Base-by-base conservation (phyloP, 2,888 invertebrate genomes). In the Trilocha varians region DNA sequence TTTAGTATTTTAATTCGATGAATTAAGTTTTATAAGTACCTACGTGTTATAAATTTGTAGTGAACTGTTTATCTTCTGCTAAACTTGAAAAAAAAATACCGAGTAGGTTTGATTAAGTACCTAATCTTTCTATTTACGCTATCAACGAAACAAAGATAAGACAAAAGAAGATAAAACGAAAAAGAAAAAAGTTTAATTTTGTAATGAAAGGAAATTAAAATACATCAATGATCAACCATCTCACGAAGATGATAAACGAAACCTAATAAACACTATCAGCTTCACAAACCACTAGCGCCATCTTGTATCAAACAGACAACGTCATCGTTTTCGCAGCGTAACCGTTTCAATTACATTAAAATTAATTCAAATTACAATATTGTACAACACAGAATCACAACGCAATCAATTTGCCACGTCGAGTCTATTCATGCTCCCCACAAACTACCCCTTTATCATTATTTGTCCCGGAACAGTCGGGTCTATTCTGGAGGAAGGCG, bases 321-420 rank as follows among this genome's bases (percentile, higher is more conserved):
- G 33, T 9, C 6, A 9, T 11, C 8, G 3, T 2, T 25, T 11
- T 25, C 25, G 25, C 25, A 25, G 3, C 16, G 11, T 13, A 34
- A 35, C 13, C 5, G 14, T 13, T 5, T 2, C n/a, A 32, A 13
- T 9, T 15, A 32, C 16, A 39, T 6, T 35, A 8, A 17, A 40
- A 41, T 36, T 35, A 13, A 38, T 39, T 42, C 37, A 16, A 34
- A 43, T 71, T 65, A 68, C 59, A 66, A 65, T 62, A 67, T 71
- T 63, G 65, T 64, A 64, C 61, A 61, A 67, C 64, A 67, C 59
- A 59, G 65, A 71, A 71, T 75, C 67, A 71, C 69, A 80, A 80
- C 67, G 70, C 69, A 80, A 80, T 80, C 77, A 83, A 83, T 83
- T 83, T 74, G 76, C 69, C 66, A 73, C 71, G 73, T 67, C 62